A percentile compares a stretch with the other conserved stretches of the same genome.
These are phyloP conservation scores for Caenorhabditis sp. DNA, from an alignment of 2,888 invertebrate species.

Conservation along the genomic window DNA sequence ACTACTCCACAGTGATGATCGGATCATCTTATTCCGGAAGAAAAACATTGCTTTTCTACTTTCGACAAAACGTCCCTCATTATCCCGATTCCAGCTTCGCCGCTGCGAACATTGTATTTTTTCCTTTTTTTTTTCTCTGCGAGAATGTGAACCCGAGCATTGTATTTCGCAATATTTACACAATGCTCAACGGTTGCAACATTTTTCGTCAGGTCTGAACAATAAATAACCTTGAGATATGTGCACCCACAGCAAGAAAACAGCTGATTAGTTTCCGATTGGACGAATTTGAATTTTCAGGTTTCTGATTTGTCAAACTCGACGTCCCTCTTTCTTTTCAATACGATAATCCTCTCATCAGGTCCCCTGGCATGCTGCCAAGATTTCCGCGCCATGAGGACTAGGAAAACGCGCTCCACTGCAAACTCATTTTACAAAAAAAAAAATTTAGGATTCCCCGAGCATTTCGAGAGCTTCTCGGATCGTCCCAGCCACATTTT, in stretches of 20 bases:
- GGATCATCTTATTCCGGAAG: too few species aligned
- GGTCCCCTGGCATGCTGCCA: background rate
- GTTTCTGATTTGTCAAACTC: constrained; percentile 25
- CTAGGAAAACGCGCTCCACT: constrained; percentile 49
- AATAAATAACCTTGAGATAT: background rate
- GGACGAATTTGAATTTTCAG: too few species aligned
- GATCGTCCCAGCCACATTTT: too few species aligned
- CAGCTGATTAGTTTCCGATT: constrained; percentile 6
- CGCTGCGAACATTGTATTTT: background rate
- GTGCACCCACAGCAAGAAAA: constrained; percentile 6
- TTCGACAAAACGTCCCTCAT: too few species aligned
- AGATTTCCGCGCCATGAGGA: background rate
- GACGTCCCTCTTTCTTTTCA: constrained; percentile 11
- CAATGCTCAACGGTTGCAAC: constrained; percentile 32
- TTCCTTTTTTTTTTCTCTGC: too few species aligned
- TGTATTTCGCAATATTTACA: constrained; percentile 5
- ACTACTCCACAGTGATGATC: too few species aligned
- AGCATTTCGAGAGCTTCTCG: constrained; percentile 22
- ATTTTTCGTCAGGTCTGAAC: constrained; percentile 39
- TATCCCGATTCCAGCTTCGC: too few species aligned
- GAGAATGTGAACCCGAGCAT: background rate
- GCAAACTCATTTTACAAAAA: constrained; percentile 20
- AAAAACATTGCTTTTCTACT: too few species aligned
- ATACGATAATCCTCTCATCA: constrained; percentile 7
- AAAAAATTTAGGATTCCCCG: constrained; percentile 26